Conservation (phyloP, 2,797 vertebrate species). For the Bradypodion pumilum region DNA sequence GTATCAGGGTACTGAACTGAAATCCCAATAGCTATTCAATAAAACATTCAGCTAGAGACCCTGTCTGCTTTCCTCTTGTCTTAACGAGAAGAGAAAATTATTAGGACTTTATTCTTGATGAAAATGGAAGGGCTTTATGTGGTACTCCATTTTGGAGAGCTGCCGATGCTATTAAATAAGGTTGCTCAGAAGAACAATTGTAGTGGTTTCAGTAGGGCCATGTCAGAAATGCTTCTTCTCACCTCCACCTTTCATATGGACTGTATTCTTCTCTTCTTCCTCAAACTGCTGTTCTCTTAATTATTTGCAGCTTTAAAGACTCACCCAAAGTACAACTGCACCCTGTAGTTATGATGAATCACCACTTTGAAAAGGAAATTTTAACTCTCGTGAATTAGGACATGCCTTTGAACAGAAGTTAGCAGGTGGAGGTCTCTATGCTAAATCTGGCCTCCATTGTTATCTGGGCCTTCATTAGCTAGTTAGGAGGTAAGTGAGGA, state of each 20-base stretch:
- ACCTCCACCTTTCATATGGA: neutral
- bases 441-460: neutral
- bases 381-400: neutral
- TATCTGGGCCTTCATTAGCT: neutral
- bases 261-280: neutral
- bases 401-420: neutral
- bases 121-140: constrained; percentile 39
- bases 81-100: constrained; percentile 56
- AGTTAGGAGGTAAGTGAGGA: neutral
- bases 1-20: neutral
- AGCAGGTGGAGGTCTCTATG: neutral
- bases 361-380: neutral
- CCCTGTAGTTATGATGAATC: neutral
- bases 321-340: no score
- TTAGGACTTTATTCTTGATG: constrained; percentile 51
- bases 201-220: neutral
- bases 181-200: neutral
- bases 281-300: neutral
- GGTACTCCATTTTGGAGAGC: neutral
- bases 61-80: constrained; percentile 48
- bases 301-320: neutral
- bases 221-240: neutral
- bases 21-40: neutral
- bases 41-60: constrained; percentile 51
- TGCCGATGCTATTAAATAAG: neutral